Evolutionary conservation across 2,888 invertebrate species (phyloP), one percentile per base, ranked within the genome.

Genomic region (Cryptops parisi): DNA sequence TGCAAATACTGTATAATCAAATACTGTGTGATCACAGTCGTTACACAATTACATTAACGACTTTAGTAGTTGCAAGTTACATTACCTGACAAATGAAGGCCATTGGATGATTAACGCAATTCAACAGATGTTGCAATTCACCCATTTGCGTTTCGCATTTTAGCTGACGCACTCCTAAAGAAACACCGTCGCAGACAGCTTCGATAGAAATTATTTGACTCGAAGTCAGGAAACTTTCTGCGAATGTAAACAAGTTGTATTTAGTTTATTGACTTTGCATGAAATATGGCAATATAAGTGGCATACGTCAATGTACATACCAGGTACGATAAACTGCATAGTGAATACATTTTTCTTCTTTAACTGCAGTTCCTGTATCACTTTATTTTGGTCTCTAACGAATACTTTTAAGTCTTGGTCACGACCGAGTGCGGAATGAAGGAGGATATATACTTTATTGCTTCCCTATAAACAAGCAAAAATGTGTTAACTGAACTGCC

Each of bases 61-160:
- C n/a, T n/a, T n/a, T n/a, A n/a, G n/a, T n/a, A n/a, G n/a, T n/a
- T n/a, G n/a, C n/a, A n/a, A n/a, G n/a, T n/a, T n/a, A n/a, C n/a
- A 24, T 63, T 70, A 82, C 83, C 77, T 87, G 86, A 62, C 88
- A 87, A 82, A 89, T 84, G 63, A 88, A 87, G 67, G 87, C 85
- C 50, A 88, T 71, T 0, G 88, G 88, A 61, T 84, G 84, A 53
- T 55, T 53, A 5, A 81, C 79, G 3, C 81, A 78, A 38, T 84
- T 73, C 52, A 89, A 71, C 61, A 89, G 73, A 63, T 86, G 85
- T 65, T 86, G 87, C 52, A 89, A 71, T 65, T 89, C 88, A 27
- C 85, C 73, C 51, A 88, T 73, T 53, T 84, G 76, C 63, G 86
- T 87, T 70, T 88, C 88, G 69, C 88, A 89, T 68, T 89, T 89